A percentile compares a stretch with the other conserved stretches of the same genome.
Conservation (phyloP, 1,140 invertebrate species). For the Ooceraea biroi region DNA sequence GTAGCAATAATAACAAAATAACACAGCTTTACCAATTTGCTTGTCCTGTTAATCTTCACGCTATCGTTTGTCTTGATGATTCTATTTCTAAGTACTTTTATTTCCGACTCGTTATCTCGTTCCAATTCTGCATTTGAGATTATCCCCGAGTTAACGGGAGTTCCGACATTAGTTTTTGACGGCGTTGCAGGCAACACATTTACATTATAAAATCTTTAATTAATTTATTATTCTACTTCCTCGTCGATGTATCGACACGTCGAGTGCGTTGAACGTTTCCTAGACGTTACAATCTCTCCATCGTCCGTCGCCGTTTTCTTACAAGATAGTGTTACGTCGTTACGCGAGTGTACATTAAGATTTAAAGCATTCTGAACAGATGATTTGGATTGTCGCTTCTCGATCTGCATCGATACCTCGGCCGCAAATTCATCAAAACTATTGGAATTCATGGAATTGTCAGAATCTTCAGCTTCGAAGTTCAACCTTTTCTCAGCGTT, state of each 20-base stretch:
- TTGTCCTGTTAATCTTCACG: conserved; percentile 19
- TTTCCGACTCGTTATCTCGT: neutral
- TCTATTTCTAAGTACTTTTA: conserved; percentile 67
- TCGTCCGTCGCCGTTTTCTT: neutral
- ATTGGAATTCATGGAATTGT: conserved; percentile 43
- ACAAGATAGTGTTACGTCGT: too few species aligned
- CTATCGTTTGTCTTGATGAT: conserved; percentile 34
- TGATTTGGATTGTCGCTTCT: neutral
- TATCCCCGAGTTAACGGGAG: neutral
- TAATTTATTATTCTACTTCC: neutral
- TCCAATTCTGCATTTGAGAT: conserved; percentile 10
- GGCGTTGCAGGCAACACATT: neutral
- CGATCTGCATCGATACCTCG: neutral
- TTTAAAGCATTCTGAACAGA: too few species aligned
- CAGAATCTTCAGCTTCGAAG: conserved; percentile 73
- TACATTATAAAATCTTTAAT: too few species aligned
- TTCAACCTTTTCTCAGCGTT: conserved; percentile 71
- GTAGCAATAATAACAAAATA: neutral
- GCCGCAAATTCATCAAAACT: neutral
- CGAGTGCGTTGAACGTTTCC: neutral
- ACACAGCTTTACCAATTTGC: conserved; percentile 11
- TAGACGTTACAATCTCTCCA: neutral
- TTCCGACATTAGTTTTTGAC: neutral
- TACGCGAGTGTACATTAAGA: too few species aligned
- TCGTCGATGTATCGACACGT: neutral